A percentile compares a stretch with the other conserved stretches of the same genome.
phyloP scores from a whole-genome alignment of 1,140 invertebrate genomes.

The Drosophila erecta region DNA sequence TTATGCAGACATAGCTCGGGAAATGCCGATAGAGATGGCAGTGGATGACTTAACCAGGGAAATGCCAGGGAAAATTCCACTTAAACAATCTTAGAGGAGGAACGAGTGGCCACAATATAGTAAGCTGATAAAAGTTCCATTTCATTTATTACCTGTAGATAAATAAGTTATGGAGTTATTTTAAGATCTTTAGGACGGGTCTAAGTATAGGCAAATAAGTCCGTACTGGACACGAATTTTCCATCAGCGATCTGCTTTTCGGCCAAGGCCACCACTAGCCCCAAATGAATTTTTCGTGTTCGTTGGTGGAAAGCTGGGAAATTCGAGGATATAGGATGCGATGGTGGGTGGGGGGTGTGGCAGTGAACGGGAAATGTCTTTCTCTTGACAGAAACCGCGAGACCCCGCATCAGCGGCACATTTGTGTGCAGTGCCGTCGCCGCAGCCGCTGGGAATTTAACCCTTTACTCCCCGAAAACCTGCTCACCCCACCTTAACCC shows the following conservation, averaged over 20 bases:
- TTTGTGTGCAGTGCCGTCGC: slow-evolving; percentile 49
- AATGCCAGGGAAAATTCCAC: background rate
- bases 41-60: background rate
- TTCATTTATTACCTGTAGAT: no score
- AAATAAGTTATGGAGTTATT: background rate
- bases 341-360: no score
- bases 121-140: no score
- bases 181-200: background rate
- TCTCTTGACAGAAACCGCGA: slow-evolving; percentile 35
- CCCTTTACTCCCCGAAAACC: slow-evolving; percentile 35
- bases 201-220: background rate
- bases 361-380: slow-evolving; percentile 19
- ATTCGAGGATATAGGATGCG: background rate
- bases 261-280: slow-evolving; percentile 38
- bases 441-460: slow-evolving; percentile 71
- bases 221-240: slow-evolving; percentile 16
- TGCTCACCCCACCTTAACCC: background rate
- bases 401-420: slow-evolving; percentile 51
- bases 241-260: slow-evolving; percentile 27
- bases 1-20: slow-evolving; percentile 54
- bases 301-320: slow-evolving; percentile 27
- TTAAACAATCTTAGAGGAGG: background rate
- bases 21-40: slow-evolving; percentile 26
- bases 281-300: slow-evolving; percentile 46
- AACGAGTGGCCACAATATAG: no score